phyloP scores from a whole-genome alignment of 2,888 invertebrate species.

The Candidula unifasciata region DNA sequence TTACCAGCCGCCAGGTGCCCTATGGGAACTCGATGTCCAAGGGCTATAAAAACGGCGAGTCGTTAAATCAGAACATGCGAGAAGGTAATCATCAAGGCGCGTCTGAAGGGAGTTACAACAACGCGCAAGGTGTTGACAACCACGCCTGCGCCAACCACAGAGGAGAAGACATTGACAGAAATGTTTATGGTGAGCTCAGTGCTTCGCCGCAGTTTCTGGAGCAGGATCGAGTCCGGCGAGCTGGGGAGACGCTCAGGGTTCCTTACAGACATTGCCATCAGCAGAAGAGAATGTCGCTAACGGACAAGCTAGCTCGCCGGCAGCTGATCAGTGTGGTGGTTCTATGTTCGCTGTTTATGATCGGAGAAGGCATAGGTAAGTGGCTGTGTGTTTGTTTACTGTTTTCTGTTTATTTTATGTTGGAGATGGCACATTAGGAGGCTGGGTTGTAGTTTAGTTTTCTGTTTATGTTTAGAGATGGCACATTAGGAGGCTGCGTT shows the following conservation, averaged over 20 bases:
- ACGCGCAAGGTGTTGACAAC: background rate
- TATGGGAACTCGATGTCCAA: background rate
- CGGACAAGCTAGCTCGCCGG: constrained; percentile 70
- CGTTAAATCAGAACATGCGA: background rate
- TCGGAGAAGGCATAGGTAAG: constrained; percentile 77
- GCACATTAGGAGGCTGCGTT: no score
- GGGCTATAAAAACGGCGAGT: background rate
- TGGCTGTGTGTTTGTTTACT: background rate
- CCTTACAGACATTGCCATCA: constrained; percentile 56
- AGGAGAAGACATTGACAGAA: background rate
- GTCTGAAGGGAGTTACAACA: background rate
- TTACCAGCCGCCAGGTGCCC: background rate
- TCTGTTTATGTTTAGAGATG: no score
- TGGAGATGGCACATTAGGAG: no score
- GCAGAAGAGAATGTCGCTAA: constrained; percentile 16
- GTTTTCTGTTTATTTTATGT: no score
- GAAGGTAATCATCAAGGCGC: background rate
- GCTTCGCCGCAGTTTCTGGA: constrained; percentile 9
- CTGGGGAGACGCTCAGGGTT: no score
- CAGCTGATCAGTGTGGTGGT: constrained; percentile 72
- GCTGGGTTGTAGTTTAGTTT: no score
- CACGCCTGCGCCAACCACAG: background rate
- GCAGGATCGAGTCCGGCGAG: background rate
- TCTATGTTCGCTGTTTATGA: constrained; percentile 75
- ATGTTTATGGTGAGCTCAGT: constrained; percentile 29